Conservation (phyloP, 2,888 invertebrate species). For the Andricus curvator region DNA sequence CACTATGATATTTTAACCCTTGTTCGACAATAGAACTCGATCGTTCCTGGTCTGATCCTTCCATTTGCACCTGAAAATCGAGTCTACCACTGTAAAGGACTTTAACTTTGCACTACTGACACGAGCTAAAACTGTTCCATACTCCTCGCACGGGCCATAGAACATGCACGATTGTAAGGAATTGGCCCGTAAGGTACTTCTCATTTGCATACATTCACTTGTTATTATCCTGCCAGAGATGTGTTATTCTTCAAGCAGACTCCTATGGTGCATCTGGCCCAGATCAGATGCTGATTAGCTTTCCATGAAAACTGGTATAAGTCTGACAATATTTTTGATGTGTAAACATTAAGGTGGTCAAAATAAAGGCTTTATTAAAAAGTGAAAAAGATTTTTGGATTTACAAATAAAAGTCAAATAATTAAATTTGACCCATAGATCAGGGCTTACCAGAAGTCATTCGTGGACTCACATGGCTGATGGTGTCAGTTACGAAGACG, state of each 20-base stretch:
- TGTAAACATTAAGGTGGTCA: too few relatives aligned
- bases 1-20: conserved; percentile 55
- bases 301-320: too few relatives aligned
- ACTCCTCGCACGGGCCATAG: not conserved
- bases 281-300: too few relatives aligned
- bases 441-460: too few relatives aligned
- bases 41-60: conserved; percentile 25
- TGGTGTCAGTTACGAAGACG: too few relatives aligned
- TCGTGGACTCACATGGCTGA: too few relatives aligned
- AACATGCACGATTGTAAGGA: not conserved
- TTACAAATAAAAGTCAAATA: too few relatives aligned
- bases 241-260: not conserved
- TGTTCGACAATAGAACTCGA: conserved; percentile 44
- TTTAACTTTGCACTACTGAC: not conserved
- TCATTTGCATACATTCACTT: conserved; percentile 13
- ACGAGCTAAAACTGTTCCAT: not conserved
- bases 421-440: too few relatives aligned
- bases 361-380: too few relatives aligned
- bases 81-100: not conserved
- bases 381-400: too few relatives aligned
- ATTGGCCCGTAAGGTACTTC: not conserved
- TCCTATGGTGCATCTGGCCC: not conserved
- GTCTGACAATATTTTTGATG: too few relatives aligned
- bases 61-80: conserved; percentile 25
- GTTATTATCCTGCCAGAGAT: conserved; percentile 14